Percentiles rank a stretch among this genome's conserved stretches.
phyloP scores from a whole-genome alignment of 1,140 invertebrate genomes.

The Hestina assimilis region DNA sequence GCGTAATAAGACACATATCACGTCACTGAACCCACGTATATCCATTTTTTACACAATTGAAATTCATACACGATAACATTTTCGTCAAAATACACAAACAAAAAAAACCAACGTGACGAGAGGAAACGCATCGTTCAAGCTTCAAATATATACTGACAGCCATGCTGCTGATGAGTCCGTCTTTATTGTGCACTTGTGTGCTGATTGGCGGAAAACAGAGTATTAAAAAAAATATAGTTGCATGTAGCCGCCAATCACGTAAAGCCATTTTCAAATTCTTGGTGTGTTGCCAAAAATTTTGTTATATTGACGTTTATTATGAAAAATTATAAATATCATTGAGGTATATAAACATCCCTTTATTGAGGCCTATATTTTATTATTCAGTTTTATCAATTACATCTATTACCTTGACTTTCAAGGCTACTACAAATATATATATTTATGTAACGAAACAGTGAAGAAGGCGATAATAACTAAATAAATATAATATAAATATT shows the following conservation, averaged over 20 bases:
- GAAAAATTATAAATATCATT: background rate
- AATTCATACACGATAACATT: conserved; percentile 72
- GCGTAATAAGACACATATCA: conserved; percentile 62
- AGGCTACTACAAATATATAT: too few species aligned
- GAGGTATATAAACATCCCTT: background rate
- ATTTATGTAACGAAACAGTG: too few species aligned
- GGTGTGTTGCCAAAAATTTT: conserved; percentile 45
- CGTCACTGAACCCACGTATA: conserved; percentile 68
- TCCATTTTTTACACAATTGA: conserved; percentile 70
- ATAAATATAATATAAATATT: too few species aligned
- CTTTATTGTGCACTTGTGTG: conserved; percentile 83
- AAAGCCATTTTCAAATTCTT: conserved; percentile 49
- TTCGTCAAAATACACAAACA: conserved; percentile 74
- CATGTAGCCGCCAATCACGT: conserved; percentile 55
- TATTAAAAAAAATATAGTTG: conserved; percentile 57
- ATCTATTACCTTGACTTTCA: too few species aligned
- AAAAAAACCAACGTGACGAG: conserved; percentile 79
- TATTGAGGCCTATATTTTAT: background rate
- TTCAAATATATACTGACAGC: conserved; percentile 94
- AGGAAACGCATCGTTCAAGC: conserved; percentile 88
- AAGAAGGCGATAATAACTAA: too few species aligned
- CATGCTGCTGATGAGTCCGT: conserved; percentile 88
- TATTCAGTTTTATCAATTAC: too few species aligned
- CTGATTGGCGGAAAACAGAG: conserved; percentile 79
- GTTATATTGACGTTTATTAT: background rate